Base-by-base conservation (phyloP, 2,113 vertebrate genomes). In the Hemichromis elongatus region DNA sequence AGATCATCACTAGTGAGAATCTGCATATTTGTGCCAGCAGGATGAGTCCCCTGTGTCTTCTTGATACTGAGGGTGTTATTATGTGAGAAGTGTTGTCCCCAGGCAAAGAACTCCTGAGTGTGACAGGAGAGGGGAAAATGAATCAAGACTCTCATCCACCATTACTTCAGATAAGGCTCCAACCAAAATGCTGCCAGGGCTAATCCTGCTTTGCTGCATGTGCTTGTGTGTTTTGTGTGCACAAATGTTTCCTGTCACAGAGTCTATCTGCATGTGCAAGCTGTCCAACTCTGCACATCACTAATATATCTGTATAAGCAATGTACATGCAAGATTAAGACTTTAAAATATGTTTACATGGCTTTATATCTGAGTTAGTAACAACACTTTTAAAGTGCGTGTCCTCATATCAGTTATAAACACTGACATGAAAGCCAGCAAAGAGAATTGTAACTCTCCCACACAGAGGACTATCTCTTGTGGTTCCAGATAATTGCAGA, bases 151-250 rank as follows among this genome's bases (percentile, higher is more conserved):
- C 53, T 92, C 86, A 93, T 91, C 84, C 88, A 6, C 82, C 77
- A 80, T 87, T 89, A 82, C 87, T 88, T 70, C 80, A 87, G 90
- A 92, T 94, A 92, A 92, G 88, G 78, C 83, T 77, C 82, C 45
- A 19, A 82, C 82, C 84, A 55, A 35, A 83, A 77, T 16, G 26
- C 81, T 52, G 79, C 21, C 80, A 45, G 79, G 28, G 81, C 88
- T 89, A 83, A 91, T 90, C 87, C 82, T 37, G 59, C 82, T 56
- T 79, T 80, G 52, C 50, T 79, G 56, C 12, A 19, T 82, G 79
- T 55, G 28, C 78, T 37, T 55, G 77, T 68, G 70, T 77, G 52
- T 35, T 3, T 63, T 55, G 55, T 70, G 55, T 80, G 73, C 40
- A 55, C 30, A 52, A 19, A 18, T 85, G 57, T 86, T 66, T 81